Base-by-base conservation (phyloP, 2,113 vertebrate species). In the Phycodurus eques region DNA sequence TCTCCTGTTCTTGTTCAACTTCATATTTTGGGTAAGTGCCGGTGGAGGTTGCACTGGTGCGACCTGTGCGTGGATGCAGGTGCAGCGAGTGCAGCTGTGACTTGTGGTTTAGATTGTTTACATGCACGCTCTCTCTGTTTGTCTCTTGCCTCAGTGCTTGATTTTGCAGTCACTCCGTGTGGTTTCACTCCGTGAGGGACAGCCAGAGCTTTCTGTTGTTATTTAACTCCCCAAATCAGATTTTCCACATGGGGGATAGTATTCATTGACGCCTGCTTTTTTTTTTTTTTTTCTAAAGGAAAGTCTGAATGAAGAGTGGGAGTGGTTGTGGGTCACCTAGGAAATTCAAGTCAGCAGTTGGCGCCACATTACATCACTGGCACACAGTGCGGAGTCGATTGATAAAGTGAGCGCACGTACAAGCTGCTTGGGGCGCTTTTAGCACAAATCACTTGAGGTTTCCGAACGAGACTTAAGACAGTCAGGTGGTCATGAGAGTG, bases 21-120 rank as follows among this genome's bases (percentile, higher is more conserved):
- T 96, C 83, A 94, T 93, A 65, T 97, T 97, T 92, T 97, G 95
- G 96, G 96, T 98, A 90, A 97, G 96, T 92, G 77, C 35, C 5
- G 8, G 54, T n/a, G 65, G 20, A 46, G 67, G 54, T 53, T 75
- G 27, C 68, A 42, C 14, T 10, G 73, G 75, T 65, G 75, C 54
- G 15, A 60, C 43, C 17, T 53, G 70, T 43, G 78, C 59, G 57
- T 78, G 22, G 79, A 73, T 39, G 66, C 61, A 68, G 8, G 1
- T 33, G 43, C 61, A 81, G 70, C 83, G 84, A 88, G 86, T 87
- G 86, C 84, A 83, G 68, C 71, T 17, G 67, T 15, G 47, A 74
- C 54, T 69, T 54, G 67, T 59, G 49, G 68, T 64, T 57, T 7
- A 22, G 13, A 54, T 54, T 65, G 47, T 69, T 63, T 1, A 2